Conservation (phyloP, 1,140 invertebrate genomes). For the Drosophila serrata region DNA sequence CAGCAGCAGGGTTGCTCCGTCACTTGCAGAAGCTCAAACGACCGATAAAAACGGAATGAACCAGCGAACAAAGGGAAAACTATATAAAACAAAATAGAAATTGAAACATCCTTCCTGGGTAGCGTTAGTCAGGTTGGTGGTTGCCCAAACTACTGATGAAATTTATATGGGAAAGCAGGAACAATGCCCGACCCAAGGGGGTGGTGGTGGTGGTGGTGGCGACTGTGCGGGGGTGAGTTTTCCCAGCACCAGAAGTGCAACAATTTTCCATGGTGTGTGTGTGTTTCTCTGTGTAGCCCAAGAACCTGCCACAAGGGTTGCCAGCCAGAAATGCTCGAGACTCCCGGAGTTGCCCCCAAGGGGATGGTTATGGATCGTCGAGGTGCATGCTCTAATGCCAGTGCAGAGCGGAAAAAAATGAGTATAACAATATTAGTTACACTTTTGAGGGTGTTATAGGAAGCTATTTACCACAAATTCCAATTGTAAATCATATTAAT, state of each 20-base stretch:
- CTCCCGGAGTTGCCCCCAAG: slow-evolving; percentile 16
- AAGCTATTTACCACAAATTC: neutral
- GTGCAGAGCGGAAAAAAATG: slow-evolving; percentile 24
- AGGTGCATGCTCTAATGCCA: slow-evolving; percentile 40
- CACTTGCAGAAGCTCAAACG: slow-evolving; percentile 61
- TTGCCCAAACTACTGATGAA: slow-evolving; percentile 58
- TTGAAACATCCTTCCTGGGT: slow-evolving; percentile 79
- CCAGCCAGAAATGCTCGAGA: slow-evolving; percentile 50
- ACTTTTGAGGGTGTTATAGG: neutral
- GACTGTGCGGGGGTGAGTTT: slow-evolving; percentile 44
- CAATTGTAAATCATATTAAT: neutral
- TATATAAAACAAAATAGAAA: slow-evolving; percentile 79
- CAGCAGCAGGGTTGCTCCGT: slow-evolving; percentile 51
- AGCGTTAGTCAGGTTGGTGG: slow-evolving; percentile 36
- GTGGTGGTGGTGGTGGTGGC: no score
- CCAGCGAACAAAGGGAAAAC: slow-evolving; percentile 50
- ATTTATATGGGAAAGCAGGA: slow-evolving; percentile 59
- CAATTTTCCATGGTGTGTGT: slow-evolving; percentile 58
- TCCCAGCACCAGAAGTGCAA: slow-evolving; percentile 55
- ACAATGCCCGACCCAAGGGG: slow-evolving; percentile 14
- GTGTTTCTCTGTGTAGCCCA: slow-evolving; percentile 27
- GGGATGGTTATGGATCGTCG: slow-evolving; percentile 36
- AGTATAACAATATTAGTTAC: neutral
- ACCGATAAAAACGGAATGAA: slow-evolving; percentile 70
- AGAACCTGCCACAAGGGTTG: slow-evolving; percentile 78